Evolutionary conservation across 2,797 vertebrate genomes (phyloP), one percentile per base, ranked within the genome.

Genomic region (Argentina silus): DNA sequence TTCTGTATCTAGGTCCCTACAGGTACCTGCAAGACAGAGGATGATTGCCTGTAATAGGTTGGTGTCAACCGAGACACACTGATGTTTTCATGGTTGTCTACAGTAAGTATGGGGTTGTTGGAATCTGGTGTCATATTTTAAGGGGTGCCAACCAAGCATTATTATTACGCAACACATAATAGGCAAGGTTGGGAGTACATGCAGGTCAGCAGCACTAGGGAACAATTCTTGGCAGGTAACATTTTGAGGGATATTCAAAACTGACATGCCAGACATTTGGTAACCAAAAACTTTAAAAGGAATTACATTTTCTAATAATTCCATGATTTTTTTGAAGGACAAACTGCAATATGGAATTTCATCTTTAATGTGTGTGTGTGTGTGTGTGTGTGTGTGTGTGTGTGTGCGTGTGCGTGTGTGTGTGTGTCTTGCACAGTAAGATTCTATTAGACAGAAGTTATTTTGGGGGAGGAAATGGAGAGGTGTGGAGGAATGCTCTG

Each of bases 401-500:
- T 43, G 50, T 19, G 23, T 17, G 55, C 43, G 15, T 59, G 36
- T 17, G 19, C 12, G 15, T 65, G 63, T 21, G 47, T 36, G 45
- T 48, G 9, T 6, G 65, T 36, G 65, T 67, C 19, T 51, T 19
- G 8, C 21, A 42, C 23, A 15, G 61, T 63, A 21, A 23, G 47
- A 11, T n/a, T 44, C 45, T 19, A 47, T 72, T 53, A 42, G 47
- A 3, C 55, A 27, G 36, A 17, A 9, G 45, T 53, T 19, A 21
- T 72, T 67, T 51, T 53, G 19, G 15, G 59, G n/a, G 11, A 63
- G 59, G 27, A 78, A 75, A 80, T 10, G 6, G 12, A 59, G 19
- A 72, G 70, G 50, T 70, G 68, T 79, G 82, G 70, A 74, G 75
- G 82, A 73, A 3, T n/a, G 19, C 53, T 63, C 53, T 70, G 45